Conservation (phyloP, 2,113 vertebrate species). For the Dasyornis broadbenti region DNA sequence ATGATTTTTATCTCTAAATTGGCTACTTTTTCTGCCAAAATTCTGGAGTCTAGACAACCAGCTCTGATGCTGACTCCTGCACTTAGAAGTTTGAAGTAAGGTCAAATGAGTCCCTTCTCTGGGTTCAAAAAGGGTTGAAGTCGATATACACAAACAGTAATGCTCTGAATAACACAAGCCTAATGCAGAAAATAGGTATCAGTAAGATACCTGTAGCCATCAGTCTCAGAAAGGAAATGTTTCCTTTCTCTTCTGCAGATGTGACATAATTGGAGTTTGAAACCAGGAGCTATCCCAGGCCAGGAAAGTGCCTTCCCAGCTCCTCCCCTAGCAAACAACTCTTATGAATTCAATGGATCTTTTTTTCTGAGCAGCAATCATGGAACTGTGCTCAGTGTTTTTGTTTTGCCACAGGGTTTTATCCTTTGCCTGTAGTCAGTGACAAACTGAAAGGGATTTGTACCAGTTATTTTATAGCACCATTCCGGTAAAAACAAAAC, state of each 20-base stretch:
- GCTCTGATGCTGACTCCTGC: background rate
- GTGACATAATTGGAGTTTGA: background rate
- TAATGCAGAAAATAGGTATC: background rate
- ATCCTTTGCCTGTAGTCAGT: background rate
- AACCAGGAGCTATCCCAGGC: background rate
- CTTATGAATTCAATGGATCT: background rate
- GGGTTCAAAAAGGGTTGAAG: background rate
- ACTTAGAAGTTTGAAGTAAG: background rate
- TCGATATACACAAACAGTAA: background rate
- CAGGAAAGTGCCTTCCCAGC: background rate
- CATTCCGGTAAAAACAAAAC: background rate
- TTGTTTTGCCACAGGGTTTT: background rate
- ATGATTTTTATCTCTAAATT: background rate
- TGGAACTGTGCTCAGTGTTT: background rate
- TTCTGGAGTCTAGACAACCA: background rate
- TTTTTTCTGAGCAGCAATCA: background rate
- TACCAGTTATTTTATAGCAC: background rate
- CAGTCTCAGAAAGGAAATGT: no score
- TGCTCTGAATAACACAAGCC: background rate
- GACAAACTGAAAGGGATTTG: background rate
- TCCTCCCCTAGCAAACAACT: background rate
- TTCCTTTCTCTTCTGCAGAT: background rate
- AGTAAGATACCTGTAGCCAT: background rate
- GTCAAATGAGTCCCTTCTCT: background rate
- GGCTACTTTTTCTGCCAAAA: background rate